phyloP scores from a whole-genome alignment of 2,888 invertebrate species.

The Arrhopalites spinosus region DNA sequence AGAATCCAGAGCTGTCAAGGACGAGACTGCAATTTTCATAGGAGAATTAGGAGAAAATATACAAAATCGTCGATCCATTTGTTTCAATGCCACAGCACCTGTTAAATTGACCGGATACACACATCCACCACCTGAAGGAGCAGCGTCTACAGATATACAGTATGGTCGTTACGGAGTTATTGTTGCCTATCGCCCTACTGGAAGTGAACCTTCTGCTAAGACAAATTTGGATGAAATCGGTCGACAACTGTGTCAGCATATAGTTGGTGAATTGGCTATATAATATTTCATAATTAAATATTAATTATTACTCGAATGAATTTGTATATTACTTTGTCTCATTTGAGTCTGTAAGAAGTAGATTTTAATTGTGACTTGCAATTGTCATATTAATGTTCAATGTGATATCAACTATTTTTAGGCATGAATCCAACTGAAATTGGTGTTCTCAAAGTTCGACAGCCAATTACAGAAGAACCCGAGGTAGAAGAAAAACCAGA shows the following conservation, averaged over 20 bases:
- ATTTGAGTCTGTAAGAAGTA: too few species aligned
- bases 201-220: conserved; percentile 17
- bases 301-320: too few species aligned
- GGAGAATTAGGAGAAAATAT: conserved; percentile 92
- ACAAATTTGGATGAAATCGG: conserved; percentile 63
- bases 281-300: background rate
- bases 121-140: conserved; percentile 72
- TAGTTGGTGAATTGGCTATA: conserved; percentile 69
- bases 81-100: conserved; percentile 62
- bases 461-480: conserved; percentile 48
- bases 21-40: conserved; percentile 82
- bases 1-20: conserved; percentile 73
- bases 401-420: too few species aligned
- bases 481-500: background rate
- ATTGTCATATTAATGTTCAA: conserved; percentile 35
- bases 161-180: conserved; percentile 84
- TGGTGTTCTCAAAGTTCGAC: conserved; percentile 65
- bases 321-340: too few species aligned
- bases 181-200: conserved; percentile 69
- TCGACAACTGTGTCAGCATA: conserved; percentile 85
- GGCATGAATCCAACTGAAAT: conserved; percentile 79
- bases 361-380: conserved; percentile 34
- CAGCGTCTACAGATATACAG: conserved; percentile 61
- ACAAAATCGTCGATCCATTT: conserved; percentile 74
- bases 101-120: conserved; percentile 71